Percentiles rank a stretch among this genome's conserved stretches.
Evolutionary conservation across 1,140 invertebrate genomes (phyloP).

Genomic region (Penaeus japonicus): DNA sequence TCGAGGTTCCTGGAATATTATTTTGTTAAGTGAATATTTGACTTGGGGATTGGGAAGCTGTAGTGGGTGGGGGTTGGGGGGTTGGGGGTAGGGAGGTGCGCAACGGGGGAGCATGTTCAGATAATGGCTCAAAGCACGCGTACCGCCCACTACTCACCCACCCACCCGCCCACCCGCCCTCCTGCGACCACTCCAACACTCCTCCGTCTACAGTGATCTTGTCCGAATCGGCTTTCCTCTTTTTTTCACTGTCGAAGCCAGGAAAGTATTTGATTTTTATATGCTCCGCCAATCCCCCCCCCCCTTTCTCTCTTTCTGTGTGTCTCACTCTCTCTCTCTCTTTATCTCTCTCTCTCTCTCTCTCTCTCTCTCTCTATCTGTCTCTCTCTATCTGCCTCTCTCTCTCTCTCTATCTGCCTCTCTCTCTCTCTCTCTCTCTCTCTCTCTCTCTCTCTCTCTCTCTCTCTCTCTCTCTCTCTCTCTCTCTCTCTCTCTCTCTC

Average conservation of each 20-base stretch:
- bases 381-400: background rate
- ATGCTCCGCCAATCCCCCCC: background rate
- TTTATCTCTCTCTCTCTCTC: background rate
- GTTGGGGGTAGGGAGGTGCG: background rate
- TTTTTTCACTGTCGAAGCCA: background rate
- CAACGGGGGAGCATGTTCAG: background rate
- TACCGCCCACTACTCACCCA: background rate
- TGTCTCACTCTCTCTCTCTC: background rate
- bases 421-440: background rate
- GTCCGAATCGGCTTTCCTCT: background rate
- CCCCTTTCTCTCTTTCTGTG: background rate
- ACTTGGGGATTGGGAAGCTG: background rate
- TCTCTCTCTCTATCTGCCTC: background rate
- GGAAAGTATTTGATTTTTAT: background rate
- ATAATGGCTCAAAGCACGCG: conserved; percentile 41
- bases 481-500: background rate
- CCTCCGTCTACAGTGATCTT: background rate
- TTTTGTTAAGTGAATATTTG: conserved; percentile 38
- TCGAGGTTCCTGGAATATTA: background rate
- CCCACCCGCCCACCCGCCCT: background rate
- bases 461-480: too few species aligned
- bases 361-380: background rate
- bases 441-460: background rate
- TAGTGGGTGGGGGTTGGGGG: background rate
- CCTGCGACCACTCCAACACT: background rate